Evolutionary conservation across 2,113 vertebrate genomes (phyloP).

Genomic region (Lamprologus lemairii): DNA sequence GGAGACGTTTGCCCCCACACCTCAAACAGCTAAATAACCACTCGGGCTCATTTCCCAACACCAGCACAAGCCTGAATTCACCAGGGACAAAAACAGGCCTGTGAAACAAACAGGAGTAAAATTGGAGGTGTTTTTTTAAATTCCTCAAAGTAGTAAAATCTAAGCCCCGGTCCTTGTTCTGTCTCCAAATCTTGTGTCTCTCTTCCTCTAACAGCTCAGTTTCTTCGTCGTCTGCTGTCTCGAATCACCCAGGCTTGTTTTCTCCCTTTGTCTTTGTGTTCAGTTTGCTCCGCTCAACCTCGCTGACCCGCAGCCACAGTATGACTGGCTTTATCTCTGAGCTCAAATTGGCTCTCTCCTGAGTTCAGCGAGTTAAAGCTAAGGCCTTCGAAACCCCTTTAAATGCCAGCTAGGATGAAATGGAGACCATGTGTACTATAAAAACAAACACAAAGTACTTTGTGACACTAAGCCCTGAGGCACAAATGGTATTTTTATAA

Average conservation of each 20-base stretch:
- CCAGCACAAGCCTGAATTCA: conserved; percentile 3
- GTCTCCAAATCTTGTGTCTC: neutral
- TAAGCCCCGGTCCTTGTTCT: neutral
- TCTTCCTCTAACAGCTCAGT: neutral
- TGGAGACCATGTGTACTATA: neutral
- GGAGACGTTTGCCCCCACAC: conserved; percentile 54
- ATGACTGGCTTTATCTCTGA: neutral
- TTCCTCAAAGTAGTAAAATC: neutral
- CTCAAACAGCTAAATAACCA: conserved; percentile 49
- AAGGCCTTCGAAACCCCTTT: neutral
- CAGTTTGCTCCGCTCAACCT: neutral
- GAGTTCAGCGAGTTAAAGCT: neutral
- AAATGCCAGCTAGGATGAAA: conserved; percentile 1
- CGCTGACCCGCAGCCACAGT: neutral
- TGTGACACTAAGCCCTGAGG: neutral
- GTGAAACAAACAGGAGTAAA: neutral
- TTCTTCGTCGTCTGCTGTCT: neutral
- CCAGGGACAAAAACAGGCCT: neutral
- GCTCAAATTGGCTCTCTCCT: neutral
- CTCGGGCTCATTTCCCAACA: conserved; percentile 8
- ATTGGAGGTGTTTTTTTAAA: neutral
- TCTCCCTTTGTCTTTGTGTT: neutral
- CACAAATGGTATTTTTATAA: neutral
- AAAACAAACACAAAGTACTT: neutral
- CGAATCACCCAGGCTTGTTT: neutral